Conservation (phyloP, 2,797 vertebrate genomes). For the Sphenopsis melanotis region DNA sequence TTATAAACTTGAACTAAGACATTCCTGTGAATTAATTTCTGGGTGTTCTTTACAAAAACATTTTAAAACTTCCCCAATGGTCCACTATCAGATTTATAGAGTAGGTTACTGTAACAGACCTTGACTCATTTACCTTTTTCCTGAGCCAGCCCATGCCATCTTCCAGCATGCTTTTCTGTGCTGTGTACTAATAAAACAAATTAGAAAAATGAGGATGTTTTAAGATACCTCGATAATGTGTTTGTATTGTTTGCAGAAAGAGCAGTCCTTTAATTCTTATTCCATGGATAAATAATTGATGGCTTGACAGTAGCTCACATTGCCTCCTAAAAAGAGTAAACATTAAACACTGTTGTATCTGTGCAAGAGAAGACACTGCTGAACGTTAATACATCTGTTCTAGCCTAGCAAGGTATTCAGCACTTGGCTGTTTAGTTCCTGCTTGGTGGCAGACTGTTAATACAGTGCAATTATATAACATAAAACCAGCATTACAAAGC, state of each 20-base stretch:
- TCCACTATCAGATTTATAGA: not conserved
- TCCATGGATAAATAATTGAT: not conserved
- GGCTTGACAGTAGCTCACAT: not conserved
- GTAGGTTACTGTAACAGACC: not conserved
- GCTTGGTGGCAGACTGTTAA: not conserved
- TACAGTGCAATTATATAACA: not conserved
- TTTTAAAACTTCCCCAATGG: not conserved
- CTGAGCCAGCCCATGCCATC: not conserved
- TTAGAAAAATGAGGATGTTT: not conserved
- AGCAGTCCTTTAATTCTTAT: not conserved
- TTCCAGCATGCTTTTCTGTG: not conserved
- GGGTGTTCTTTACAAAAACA: not conserved
- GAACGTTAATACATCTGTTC: not conserved
- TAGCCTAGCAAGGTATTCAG: not conserved
- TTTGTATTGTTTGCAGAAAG: rapidly evolving
- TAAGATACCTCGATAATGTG: not conserved
- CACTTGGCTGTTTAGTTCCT: not conserved
- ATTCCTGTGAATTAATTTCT: not conserved
- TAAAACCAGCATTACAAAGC: not conserved
- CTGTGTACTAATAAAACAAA: not conserved
- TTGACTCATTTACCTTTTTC: not conserved
- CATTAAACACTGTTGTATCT: not conserved
- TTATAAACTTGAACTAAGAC: not conserved
- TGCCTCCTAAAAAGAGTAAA: not conserved
- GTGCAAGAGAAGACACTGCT: not conserved